phyloP scores from a whole-genome alignment of 2,888 invertebrate genomes.

The Craniophora ligustri region DNA sequence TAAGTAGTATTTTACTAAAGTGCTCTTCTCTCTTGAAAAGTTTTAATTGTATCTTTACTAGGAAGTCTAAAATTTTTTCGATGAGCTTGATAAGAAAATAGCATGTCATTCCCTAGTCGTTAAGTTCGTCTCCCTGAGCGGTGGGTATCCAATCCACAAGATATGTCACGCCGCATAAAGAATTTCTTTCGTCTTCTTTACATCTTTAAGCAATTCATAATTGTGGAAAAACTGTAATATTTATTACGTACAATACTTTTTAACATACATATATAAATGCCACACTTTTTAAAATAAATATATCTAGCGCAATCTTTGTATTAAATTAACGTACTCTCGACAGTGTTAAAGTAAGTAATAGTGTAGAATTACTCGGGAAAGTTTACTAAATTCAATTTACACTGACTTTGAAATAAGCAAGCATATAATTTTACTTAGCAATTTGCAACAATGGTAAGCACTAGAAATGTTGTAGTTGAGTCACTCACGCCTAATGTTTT shows the following conservation, averaged over 20 bases:
- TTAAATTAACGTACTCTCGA: constrained; percentile 26
- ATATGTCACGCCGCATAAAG: too few species aligned
- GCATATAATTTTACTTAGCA: not conserved
- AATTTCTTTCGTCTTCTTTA: constrained; percentile 18
- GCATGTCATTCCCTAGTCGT: too few species aligned
- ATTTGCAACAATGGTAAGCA: not conserved
- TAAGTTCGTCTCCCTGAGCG: too few species aligned
- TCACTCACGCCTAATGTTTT: not conserved
- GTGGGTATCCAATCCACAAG: too few species aligned
- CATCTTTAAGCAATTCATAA: constrained; percentile 11
- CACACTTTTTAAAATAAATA: constrained; percentile 19
- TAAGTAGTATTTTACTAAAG: too few species aligned
- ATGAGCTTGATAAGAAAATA: too few species aligned
- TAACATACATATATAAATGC: too few species aligned
- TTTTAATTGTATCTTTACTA: too few species aligned
- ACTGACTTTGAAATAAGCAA: not conserved
- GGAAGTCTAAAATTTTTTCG: too few species aligned
- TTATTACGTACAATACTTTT: too few species aligned
- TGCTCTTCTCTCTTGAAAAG: too few species aligned
- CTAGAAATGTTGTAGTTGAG: not conserved
- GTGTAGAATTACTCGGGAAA: constrained; percentile 19
- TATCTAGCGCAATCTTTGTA: constrained; percentile 12
- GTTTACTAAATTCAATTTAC: constrained; percentile 7
- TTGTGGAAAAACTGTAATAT: too few species aligned
- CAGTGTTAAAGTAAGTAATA: constrained; percentile 22